Evolutionary conservation across 1,140 invertebrate genomes (phyloP).

Genomic region (Halictus rubicundus): DNA sequence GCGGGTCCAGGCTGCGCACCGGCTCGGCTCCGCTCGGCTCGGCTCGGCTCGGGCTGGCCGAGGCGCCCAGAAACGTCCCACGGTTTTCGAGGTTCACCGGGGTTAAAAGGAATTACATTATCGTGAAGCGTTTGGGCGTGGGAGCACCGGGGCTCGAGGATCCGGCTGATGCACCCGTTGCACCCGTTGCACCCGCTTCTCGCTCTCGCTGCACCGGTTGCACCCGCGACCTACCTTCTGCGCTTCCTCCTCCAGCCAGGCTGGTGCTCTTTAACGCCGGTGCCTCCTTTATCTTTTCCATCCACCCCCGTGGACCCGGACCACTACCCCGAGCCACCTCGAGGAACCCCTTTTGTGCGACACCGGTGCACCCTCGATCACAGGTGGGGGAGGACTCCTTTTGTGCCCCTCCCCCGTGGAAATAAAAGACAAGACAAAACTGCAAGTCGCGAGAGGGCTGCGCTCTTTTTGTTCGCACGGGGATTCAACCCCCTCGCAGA

Average conservation of each 20-base stretch:
- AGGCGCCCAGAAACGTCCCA: constrained; percentile 57
- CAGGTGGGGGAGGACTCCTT: not conserved
- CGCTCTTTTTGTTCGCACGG: not conserved
- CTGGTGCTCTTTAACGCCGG: constrained; percentile 9
- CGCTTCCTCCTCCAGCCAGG: constrained; percentile 10
- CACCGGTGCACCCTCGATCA: not conserved
- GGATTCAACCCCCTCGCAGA: not conserved
- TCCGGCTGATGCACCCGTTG: constrained; percentile 55
- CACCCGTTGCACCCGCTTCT: constrained; percentile 59
- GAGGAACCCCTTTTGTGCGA: not conserved
- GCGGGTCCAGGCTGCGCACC: constrained; percentile 37
- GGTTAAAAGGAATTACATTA: constrained; percentile 73
- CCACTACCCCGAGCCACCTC: not conserved
- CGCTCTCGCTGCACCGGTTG: constrained; percentile 62
- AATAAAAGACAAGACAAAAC: not conserved
- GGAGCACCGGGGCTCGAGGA: constrained; percentile 63
- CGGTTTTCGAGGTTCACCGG: constrained; percentile 66
- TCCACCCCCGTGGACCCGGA: not conserved
- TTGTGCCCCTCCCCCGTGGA: not conserved
- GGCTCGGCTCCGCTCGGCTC: not conserved
- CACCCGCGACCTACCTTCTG: constrained; percentile 54
- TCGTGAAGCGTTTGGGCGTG: constrained; percentile 73
- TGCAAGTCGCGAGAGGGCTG: not conserved
- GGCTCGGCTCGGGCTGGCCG: too few relatives aligned
- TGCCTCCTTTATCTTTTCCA: constrained; percentile 13